A percentile compares a stretch with the other conserved stretches of the same genome.
phyloP scores from a whole-genome alignment of 2,888 invertebrate species.

The Drosophila phalerata region DNA sequence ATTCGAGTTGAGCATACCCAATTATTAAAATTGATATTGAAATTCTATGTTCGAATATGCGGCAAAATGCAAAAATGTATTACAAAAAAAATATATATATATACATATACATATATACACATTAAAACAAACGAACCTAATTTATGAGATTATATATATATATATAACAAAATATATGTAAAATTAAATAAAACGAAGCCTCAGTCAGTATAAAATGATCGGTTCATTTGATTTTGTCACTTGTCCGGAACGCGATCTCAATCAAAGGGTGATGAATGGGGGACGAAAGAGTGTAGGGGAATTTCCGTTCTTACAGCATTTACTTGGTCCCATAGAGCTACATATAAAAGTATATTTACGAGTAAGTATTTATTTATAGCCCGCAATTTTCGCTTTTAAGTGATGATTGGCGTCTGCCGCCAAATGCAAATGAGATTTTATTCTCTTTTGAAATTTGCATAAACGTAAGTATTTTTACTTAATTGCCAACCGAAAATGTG shows the following conservation, averaged over 20 bases:
- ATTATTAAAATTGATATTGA: conserved; percentile 52
- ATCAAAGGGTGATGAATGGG: too few species aligned
- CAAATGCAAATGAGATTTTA: conserved; percentile 14
- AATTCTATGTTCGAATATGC: conserved; percentile 40
- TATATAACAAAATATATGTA: conserved; percentile 67
- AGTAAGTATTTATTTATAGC: conserved; percentile 43
- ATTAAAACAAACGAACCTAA: conserved; percentile 74
- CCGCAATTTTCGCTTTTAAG: conserved; percentile 29
- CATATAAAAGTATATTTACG: conserved; percentile 1
- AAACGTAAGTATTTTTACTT: conserved; percentile 9
- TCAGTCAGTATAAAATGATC: conserved; percentile 85
- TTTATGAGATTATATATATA: conserved; percentile 81
- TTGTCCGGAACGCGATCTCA: too few species aligned
- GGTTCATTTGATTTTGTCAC: conserved; percentile 45
- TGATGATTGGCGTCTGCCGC: conserved; percentile 27
- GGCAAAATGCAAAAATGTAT: conserved; percentile 59
- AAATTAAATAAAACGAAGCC: conserved; percentile 85
- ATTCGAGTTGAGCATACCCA: conserved; percentile 55
- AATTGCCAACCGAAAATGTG: conserved; percentile 1
- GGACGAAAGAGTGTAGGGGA: background rate
- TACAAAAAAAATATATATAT: conserved; percentile 59
- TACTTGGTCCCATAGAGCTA: background rate
- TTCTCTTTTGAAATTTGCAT: conserved; percentile 17
- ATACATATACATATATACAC: conserved; percentile 61
- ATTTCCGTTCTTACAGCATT: conserved; percentile 4